A percentile compares a stretch with the other conserved stretches of the same genome.
Conservation (phyloP, 2,113 vertebrate genomes). For the Pangasianodon gigas region DNA sequence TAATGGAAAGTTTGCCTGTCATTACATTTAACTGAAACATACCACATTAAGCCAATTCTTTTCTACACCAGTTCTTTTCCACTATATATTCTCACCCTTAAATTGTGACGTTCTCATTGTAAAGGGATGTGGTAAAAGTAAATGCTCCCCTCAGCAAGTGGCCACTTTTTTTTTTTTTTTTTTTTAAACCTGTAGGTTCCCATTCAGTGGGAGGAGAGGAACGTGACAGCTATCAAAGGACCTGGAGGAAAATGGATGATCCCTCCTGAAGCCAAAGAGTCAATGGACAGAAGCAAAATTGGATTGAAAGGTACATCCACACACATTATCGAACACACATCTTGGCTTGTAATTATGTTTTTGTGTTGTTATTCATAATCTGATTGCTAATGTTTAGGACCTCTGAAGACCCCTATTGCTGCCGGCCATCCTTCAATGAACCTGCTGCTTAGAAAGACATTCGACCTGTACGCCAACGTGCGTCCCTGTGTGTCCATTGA, state of each 20-base stretch:
- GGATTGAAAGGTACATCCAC: constrained; percentile 86
- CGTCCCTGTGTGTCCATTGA: constrained; percentile 93
- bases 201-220: constrained; percentile 91
- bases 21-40: background rate
- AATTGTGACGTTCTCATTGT: background rate
- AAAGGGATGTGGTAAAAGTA: background rate
- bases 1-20: background rate
- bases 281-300: constrained; percentile 95
- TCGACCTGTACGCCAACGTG: constrained; percentile 94
- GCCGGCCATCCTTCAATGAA: constrained; percentile 98
- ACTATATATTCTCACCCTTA: background rate
- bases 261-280: constrained; percentile 92
- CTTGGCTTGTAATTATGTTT: background rate
- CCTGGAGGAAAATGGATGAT: constrained; percentile 93
- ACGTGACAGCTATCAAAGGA: constrained; percentile 87
- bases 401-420: constrained; percentile 93
- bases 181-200: constrained; percentile 75
- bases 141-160: background rate
- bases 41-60: background rate
- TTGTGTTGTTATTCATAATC: background rate
- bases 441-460: constrained; percentile 89
- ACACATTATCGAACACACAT: background rate
- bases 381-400: constrained; percentile 71
- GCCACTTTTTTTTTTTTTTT: background rate
- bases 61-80: background rate